Percentiles rank a stretch among this genome's conserved stretches.
These are phyloP conservation scores for Cryptotis parvus DNA, from an alignment of 2,113 vertebrate genomes.

Conservation along the genomic window DNA sequence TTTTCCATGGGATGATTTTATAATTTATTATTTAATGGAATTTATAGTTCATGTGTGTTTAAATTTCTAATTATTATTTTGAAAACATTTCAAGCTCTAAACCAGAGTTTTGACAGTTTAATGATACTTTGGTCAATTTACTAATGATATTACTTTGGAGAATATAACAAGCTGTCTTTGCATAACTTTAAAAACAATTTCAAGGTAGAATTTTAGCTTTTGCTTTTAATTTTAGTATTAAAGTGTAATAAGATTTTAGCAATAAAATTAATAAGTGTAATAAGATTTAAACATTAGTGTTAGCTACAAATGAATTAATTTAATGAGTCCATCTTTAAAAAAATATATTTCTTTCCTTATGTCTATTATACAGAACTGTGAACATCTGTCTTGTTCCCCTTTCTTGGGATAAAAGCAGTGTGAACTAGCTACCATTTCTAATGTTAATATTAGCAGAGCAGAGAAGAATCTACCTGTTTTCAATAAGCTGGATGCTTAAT, in stretches of 20 bases:
- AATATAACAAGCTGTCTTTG: not conserved
- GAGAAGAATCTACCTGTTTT: not conserved
- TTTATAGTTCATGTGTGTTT: slow-evolving; percentile 10
- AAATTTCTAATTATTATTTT: not conserved
- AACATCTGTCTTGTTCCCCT: not conserved
- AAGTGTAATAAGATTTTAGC: too few relatives aligned
- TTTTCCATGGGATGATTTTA: not conserved
- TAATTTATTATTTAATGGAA: not conserved
- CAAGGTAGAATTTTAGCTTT: not conserved
- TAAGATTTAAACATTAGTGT: not conserved
- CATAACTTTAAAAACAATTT: not conserved
- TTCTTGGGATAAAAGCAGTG: not conserved
- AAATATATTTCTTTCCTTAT: not conserved
- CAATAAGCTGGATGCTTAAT: not conserved
- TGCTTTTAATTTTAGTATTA: too few relatives aligned
- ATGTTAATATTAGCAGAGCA: not conserved
- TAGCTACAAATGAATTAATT: not conserved
- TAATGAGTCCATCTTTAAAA: not conserved
- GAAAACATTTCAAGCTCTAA: slow-evolving; percentile 38
- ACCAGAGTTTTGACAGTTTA: not conserved
- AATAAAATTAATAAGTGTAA: too few relatives aligned
- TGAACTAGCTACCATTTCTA: not conserved
- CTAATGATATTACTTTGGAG: not conserved
- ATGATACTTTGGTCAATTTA: not conserved
- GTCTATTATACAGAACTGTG: not conserved